These are phyloP conservation scores for Mugil cephalus DNA, from an alignment of 2,113 vertebrate genomes.

Conservation along the genomic window DNA sequence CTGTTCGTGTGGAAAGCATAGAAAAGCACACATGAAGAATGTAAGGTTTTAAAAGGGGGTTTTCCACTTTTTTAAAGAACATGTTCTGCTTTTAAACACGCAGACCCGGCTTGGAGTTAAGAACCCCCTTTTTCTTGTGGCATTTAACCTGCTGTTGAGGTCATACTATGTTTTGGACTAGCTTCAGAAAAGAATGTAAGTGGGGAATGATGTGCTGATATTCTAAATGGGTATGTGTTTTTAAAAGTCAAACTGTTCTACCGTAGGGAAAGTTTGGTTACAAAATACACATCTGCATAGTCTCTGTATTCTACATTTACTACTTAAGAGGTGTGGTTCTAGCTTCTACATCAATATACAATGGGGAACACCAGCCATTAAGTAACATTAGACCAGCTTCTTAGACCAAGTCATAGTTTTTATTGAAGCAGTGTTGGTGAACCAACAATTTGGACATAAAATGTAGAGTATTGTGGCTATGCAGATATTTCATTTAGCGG, in stretches of 20 bases:
- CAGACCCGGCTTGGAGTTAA: conserved; percentile 9
- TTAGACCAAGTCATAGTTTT: neutral
- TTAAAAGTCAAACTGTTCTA: conserved; percentile 38
- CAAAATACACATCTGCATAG: conserved; percentile 54
- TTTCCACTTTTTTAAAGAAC: conserved; percentile 42
- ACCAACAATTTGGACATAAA: too few species aligned
- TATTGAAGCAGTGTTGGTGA: conserved; percentile 17
- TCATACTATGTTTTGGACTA: conserved; percentile 1
- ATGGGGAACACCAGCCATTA: neutral
- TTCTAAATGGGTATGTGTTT: conserved; percentile 30
- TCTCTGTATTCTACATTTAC: conserved; percentile 44
- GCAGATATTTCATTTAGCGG: conserved; percentile 47
- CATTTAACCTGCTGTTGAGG: conserved; percentile 9
- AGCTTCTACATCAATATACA: neutral
- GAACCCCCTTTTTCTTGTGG: neutral
- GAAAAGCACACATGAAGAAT: conserved; percentile 75
- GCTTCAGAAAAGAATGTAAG: conserved; percentile 24
- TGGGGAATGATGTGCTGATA: neutral
- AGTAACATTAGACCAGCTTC: neutral
- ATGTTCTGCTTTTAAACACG: conserved; percentile 52
- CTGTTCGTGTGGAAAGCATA: conserved; percentile 50
- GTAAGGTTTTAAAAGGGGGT: conserved; percentile 60
- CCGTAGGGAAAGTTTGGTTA: conserved; percentile 36
- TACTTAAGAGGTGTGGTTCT: neutral
- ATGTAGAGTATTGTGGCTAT: conserved; percentile 48